phyloP scores from a whole-genome alignment of 2,797 vertebrate species.

The Pipistrellus pipistrellus region DNA sequence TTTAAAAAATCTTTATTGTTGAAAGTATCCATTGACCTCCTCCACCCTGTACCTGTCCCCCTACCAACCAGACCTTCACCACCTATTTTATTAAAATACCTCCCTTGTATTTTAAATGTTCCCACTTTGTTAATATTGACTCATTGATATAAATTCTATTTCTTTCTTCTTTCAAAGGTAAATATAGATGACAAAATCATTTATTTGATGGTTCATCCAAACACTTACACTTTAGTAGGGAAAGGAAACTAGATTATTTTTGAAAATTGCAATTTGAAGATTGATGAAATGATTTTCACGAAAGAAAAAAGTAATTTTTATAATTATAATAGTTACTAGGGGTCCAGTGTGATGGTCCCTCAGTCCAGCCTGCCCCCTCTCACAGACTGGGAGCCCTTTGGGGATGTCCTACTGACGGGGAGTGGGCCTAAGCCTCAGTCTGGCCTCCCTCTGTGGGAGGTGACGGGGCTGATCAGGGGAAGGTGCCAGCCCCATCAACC shows the following conservation, averaged over 20 bases:
- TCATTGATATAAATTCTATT: background rate
- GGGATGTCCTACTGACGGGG: no score
- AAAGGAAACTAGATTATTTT: slow-evolving; percentile 52
- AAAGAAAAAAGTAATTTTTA: slow-evolving; percentile 35
- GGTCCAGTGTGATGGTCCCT: no score
- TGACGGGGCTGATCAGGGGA: no score
- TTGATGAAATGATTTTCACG: slow-evolving; percentile 38
- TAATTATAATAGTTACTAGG: background rate
- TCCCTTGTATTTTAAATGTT: background rate
- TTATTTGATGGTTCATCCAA: slow-evolving; percentile 48
- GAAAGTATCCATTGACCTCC: no score
- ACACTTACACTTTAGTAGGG: background rate
- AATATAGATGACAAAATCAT: slow-evolving; percentile 4
- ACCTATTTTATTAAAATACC: background rate
- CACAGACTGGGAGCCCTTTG: no score
- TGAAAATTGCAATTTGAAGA: slow-evolving; percentile 46
- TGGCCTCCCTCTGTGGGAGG: no score
- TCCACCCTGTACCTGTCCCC: no score
- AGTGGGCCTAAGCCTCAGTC: no score
- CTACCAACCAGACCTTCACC: no score
- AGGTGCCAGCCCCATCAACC: no score
- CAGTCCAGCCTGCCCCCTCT: no score
- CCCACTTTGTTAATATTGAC: background rate
- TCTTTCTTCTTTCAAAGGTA: background rate
- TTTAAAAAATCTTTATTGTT: no score